phyloP scores from a whole-genome alignment of 2,888 invertebrate species.

The Cenopis cana region DNA sequence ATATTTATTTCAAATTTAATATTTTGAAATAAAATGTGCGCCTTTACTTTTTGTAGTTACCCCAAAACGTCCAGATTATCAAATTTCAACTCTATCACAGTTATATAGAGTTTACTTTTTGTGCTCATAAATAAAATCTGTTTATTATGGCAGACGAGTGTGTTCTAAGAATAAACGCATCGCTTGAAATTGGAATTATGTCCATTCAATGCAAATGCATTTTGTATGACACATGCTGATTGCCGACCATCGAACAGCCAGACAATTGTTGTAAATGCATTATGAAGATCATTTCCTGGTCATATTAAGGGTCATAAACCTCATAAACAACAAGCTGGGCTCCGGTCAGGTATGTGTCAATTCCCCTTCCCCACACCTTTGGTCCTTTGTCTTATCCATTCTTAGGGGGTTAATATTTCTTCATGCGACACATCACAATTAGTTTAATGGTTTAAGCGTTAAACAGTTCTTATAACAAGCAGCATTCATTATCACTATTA shows the following conservation, averaged over 20 bases:
- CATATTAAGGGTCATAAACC: conserved; percentile 9
- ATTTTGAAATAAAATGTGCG: too few relatives aligned
- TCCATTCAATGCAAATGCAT: conserved; percentile 70
- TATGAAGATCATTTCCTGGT: conserved; percentile 30
- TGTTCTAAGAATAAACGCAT: conserved; percentile 52
- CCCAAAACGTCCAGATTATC: neutral
- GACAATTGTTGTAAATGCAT: conserved; percentile 15
- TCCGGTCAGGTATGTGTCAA: neutral
- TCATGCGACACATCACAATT: too few relatives aligned
- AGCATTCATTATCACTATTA: too few relatives aligned
- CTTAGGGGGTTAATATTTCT: too few relatives aligned
- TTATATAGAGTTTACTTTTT: neutral
- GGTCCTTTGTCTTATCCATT: too few relatives aligned
- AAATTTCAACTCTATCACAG: neutral
- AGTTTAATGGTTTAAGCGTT: too few relatives aligned
- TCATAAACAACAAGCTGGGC: neutral
- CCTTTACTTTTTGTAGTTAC: neutral
- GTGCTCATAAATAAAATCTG: conserved; percentile 32
- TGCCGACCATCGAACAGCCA: conserved; percentile 8
- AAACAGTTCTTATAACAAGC: too few relatives aligned
- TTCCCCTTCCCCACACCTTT: too few relatives aligned
- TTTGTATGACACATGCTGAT: conserved; percentile 50
- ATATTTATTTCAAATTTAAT: too few relatives aligned
- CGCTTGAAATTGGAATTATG: conserved; percentile 57
- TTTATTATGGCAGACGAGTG: conserved; percentile 54